Evolutionary conservation across 2,888 invertebrate genomes (phyloP).

Genomic region (Microctonus brassicae): DNA sequence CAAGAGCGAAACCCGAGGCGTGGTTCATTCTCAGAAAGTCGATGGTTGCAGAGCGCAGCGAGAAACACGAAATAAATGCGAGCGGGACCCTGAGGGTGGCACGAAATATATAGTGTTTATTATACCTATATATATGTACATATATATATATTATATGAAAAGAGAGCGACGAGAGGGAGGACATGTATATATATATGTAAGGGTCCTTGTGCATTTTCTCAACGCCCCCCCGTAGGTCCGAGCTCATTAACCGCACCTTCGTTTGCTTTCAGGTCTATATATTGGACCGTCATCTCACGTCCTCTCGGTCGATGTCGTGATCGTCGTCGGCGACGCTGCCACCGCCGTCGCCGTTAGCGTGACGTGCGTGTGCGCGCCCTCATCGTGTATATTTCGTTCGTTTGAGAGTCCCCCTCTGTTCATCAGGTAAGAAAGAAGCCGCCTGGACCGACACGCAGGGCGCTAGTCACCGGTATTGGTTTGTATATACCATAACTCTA

Average conservation of each 20-base stretch:
- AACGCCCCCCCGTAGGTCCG: slow-evolving; percentile 62
- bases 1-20: slow-evolving; percentile 35
- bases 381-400: slow-evolving; percentile 1
- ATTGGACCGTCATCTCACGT: slow-evolving; percentile 2
- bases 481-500: slow-evolving; percentile 22
- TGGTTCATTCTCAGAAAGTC: slow-evolving; percentile 37
- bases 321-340: neutral
- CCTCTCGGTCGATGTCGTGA: slow-evolving; percentile 40
- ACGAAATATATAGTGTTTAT: neutral
- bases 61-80: slow-evolving; percentile 12
- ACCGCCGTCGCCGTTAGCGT: slow-evolving; percentile 49
- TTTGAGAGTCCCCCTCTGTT: slow-evolving; percentile 38
- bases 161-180: slow-evolving; percentile 9
- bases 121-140: neutral
- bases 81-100: slow-evolving; percentile 28
- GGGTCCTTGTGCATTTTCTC: slow-evolving; percentile 42
- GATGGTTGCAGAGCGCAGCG: slow-evolving; percentile 21
- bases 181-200: slow-evolving; percentile 6
- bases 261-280: slow-evolving; percentile 16
- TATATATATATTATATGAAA: no score
- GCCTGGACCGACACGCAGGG: slow-evolving; percentile 69
- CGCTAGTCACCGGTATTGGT: slow-evolving; percentile 53
- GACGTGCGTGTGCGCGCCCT: slow-evolving; percentile 45
- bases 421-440: slow-evolving; percentile 69
- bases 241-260: slow-evolving; percentile 62